These are phyloP conservation scores for Tichodroma muraria DNA, from an alignment of 2,113 vertebrate genomes.

Conservation along the genomic window DNA sequence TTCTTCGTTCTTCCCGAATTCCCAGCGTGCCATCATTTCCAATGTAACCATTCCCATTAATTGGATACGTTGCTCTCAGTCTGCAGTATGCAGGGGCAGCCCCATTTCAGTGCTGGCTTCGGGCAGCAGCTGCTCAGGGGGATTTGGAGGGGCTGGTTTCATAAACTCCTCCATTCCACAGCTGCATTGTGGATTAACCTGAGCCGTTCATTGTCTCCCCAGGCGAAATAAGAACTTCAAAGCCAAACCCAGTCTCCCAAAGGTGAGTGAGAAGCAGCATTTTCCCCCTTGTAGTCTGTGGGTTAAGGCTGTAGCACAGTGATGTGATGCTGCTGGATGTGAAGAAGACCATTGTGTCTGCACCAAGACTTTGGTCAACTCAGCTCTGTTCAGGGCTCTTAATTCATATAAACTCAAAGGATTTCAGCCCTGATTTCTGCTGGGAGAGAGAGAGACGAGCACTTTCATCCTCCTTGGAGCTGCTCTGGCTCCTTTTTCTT, in stretches of 20 bases:
- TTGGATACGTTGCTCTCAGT: neutral
- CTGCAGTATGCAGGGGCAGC: neutral
- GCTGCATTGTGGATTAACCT: neutral
- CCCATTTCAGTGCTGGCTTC: neutral
- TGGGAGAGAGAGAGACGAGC: neutral
- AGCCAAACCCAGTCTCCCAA: constrained; percentile 87
- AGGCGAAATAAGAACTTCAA: constrained; percentile 96
- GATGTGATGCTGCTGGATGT: neutral
- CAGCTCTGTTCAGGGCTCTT: neutral
- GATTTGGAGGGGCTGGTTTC: neutral
- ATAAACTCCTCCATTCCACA: neutral
- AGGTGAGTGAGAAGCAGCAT: constrained; percentile 72
- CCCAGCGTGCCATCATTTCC: neutral
- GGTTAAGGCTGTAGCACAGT: neutral
- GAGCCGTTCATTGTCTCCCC: constrained; percentile 19
- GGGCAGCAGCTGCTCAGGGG: neutral
- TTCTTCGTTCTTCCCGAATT: neutral
- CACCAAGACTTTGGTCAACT: neutral
- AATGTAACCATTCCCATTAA: neutral
- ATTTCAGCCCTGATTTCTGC: neutral
- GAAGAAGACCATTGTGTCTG: neutral
- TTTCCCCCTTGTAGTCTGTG: neutral
- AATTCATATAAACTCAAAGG: neutral
- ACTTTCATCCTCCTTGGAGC: neutral
- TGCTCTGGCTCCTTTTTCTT: neutral